These are phyloP conservation scores for Dipodomys ordii DNA, from an alignment of 2,113 vertebrate species.

Conservation along the genomic window DNA sequence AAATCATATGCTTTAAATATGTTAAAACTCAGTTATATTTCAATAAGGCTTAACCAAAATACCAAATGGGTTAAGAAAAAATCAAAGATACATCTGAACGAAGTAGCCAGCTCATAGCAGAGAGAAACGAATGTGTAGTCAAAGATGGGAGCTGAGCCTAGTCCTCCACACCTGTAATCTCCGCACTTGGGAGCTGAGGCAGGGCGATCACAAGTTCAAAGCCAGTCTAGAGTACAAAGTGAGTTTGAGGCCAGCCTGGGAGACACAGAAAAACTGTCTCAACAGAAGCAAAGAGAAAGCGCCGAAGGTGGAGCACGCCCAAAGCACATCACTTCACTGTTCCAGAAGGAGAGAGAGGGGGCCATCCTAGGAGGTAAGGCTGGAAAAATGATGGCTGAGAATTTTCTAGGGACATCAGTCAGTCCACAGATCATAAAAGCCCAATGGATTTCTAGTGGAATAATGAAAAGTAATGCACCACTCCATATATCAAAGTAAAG, in stretches of 20 bases:
- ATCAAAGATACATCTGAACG: neutral
- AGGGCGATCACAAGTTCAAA: neutral
- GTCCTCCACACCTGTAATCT: neutral
- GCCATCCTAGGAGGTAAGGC: neutral
- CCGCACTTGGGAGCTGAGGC: neutral
- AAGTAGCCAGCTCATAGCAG: neutral
- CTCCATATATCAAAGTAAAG: conserved; percentile 16
- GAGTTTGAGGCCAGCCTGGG: neutral
- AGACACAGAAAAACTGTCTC: neutral
- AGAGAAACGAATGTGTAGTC: neutral
- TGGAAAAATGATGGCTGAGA: neutral
- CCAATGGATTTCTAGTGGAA: neutral
- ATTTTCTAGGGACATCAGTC: neutral
- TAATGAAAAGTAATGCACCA: neutral
- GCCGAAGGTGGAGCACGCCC: neutral
- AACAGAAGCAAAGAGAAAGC: neutral
- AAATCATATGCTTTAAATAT: neutral
- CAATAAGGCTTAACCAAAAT: neutral
- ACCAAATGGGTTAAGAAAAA: neutral
- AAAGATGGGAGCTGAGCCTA: neutral
- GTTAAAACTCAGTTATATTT: neutral
- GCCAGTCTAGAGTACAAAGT: neutral
- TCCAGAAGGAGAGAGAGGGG: neutral
- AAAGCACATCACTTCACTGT: neutral
- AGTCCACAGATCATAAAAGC: neutral